Conservation (phyloP, 2,797 vertebrate species). For the Cottoperca gobio region DNA sequence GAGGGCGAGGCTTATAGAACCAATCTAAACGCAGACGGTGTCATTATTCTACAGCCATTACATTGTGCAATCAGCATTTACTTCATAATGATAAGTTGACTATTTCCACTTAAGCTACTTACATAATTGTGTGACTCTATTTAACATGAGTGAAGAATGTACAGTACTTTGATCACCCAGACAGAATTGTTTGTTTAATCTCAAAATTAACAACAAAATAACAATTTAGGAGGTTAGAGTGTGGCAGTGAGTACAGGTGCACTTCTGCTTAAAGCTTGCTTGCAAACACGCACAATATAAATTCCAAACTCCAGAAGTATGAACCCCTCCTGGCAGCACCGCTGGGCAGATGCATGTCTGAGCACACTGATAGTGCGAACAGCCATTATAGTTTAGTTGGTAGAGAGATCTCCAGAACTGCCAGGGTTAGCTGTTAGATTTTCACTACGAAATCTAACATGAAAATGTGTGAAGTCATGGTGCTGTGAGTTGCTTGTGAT, state of each 20-base stretch:
- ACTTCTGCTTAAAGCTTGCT: no score
- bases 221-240: no score
- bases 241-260: no score
- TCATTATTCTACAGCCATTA: no score
- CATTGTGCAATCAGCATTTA: no score
- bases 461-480: conserved; percentile 22
- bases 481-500: conserved; percentile 2
- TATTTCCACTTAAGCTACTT: background rate
- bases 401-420: conserved; percentile 6
- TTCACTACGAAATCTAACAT: conserved; percentile 3
- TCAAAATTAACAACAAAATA: no score
- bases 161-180: background rate
- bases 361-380: background rate
- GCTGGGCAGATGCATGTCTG: background rate
- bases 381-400: background rate
- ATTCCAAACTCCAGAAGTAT: background rate
- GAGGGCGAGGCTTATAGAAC: no score
- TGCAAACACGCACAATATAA: background rate
- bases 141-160: background rate
- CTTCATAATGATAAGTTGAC: no score
- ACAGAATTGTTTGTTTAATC: background rate
- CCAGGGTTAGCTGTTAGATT: background rate
- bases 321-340: background rate
- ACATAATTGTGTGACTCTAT: background rate
- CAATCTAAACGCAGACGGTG: no score